phyloP scores from a whole-genome alignment of 2,113 vertebrate genomes.

The Anas platyrhynchos region DNA sequence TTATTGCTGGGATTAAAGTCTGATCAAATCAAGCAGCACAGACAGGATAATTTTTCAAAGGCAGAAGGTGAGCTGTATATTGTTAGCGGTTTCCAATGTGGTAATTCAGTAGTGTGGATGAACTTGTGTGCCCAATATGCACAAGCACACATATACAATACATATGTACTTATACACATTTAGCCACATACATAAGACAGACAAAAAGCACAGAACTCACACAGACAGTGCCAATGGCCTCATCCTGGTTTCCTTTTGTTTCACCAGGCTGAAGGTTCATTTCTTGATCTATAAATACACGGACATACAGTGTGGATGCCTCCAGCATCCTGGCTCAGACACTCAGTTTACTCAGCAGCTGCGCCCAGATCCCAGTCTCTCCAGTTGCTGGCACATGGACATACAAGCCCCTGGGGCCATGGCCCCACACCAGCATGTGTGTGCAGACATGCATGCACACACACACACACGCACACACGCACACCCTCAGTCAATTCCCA shows the following conservation, averaged over 20 bases:
- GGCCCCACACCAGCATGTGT: not conserved
- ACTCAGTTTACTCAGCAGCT: not conserved
- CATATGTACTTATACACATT: not conserved
- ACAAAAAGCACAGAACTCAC: not conserved
- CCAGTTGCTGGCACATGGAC: not conserved
- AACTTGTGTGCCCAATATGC: fast-evolving
- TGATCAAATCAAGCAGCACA: not conserved
- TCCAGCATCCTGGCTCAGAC: not conserved
- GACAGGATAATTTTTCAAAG: not conserved
- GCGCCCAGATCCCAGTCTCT: not conserved
- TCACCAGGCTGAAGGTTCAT: not conserved
- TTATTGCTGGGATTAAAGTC: not conserved
- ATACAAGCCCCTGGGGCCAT: not conserved
- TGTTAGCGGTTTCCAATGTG: not conserved
- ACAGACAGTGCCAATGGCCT: not conserved
- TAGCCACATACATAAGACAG: not conserved
- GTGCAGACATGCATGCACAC: not conserved
- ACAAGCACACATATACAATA: not conserved
- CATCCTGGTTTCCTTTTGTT: not conserved
- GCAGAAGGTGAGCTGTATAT: not conserved
- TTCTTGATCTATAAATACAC: fast-evolving
- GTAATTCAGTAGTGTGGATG: not conserved
- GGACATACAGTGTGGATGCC: fast-evolving
- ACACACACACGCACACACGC: not conserved
- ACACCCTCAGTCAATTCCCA: not conserved